phyloP scores from a whole-genome alignment of 1,140 invertebrate species.

The Anthonomus grandis region DNA sequence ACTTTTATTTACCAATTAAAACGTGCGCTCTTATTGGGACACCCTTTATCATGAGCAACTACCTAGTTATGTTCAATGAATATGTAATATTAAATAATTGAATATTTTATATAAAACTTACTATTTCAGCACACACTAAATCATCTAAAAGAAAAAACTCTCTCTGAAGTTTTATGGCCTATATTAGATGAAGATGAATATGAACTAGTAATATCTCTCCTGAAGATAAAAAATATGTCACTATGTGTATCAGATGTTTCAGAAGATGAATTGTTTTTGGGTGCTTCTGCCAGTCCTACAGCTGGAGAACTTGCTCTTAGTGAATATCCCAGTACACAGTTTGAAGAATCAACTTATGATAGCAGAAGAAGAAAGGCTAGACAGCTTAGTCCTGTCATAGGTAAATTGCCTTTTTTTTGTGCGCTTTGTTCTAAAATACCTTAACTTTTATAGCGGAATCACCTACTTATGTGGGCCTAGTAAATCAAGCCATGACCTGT shows the following conservation, averaged over 20 bases:
- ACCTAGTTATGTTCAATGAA: no score
- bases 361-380: constrained; percentile 13
- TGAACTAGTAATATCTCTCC: constrained; percentile 35
- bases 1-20: no score
- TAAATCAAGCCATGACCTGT: constrained; percentile 94
- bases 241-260: constrained; percentile 35
- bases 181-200: neutral
- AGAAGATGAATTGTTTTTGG: constrained; percentile 54
- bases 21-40: no score
- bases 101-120: no score
- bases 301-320: constrained; percentile 35
- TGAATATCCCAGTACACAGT: neutral
- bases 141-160: constrained; percentile 46
- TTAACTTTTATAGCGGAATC: constrained; percentile 24
- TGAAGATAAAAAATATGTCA: constrained; percentile 36
- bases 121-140: constrained; percentile 50
- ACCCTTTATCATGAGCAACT: no score
- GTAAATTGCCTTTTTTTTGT: no score
- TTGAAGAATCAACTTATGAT: neutral
- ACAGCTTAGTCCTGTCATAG: constrained; percentile 17
- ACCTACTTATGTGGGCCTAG: constrained; percentile 75
- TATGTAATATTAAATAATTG: no score
- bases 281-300: constrained; percentile 58
- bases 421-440: no score
- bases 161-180: constrained; percentile 48